These are phyloP conservation scores for Polyploca ridens DNA, from an alignment of 2,888 invertebrate species.

Conservation along the genomic window DNA sequence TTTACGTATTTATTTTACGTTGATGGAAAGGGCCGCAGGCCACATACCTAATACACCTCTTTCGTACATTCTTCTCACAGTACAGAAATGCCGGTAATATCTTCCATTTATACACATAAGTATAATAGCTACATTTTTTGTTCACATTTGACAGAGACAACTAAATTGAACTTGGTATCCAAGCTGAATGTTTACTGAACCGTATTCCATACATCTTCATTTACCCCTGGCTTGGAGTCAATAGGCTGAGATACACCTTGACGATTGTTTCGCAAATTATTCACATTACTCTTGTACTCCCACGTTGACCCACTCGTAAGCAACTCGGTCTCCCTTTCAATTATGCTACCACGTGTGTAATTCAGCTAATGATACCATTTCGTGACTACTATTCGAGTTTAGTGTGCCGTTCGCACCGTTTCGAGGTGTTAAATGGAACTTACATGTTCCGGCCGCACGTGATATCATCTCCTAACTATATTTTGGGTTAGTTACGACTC, in stretches of 20 bases:
- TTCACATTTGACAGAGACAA: too few relatives aligned
- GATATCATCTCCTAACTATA: conserved; percentile 51
- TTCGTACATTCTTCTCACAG: too few relatives aligned
- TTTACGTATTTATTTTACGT: too few relatives aligned
- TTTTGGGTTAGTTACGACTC: conserved; percentile 41
- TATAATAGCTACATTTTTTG: too few relatives aligned
- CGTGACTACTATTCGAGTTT: conserved; percentile 62
- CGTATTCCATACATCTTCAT: conserved; percentile 40
- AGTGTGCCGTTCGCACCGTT: conserved; percentile 53
- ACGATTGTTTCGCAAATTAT: conserved; percentile 52
- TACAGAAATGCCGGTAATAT: too few relatives aligned
- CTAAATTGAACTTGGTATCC: background rate
- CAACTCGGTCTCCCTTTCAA: conserved; percentile 43
- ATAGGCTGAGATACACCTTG: conserved; percentile 18
- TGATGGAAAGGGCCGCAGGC: too few relatives aligned
- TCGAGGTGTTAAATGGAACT: conserved; percentile 72
- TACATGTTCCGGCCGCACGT: conserved; percentile 60
- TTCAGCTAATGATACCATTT: conserved; percentile 64
- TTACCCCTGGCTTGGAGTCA: conserved; percentile 19
- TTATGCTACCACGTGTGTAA: conserved; percentile 64
- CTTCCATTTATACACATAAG: too few relatives aligned
- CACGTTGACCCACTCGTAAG: conserved; percentile 38
- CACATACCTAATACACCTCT: too few relatives aligned
- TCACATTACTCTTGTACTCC: conserved; percentile 42
- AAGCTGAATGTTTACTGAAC: conserved; percentile 18